Evolutionary conservation across 2,113 vertebrate species (phyloP).

Genomic region (Eidolon helvum): DNA sequence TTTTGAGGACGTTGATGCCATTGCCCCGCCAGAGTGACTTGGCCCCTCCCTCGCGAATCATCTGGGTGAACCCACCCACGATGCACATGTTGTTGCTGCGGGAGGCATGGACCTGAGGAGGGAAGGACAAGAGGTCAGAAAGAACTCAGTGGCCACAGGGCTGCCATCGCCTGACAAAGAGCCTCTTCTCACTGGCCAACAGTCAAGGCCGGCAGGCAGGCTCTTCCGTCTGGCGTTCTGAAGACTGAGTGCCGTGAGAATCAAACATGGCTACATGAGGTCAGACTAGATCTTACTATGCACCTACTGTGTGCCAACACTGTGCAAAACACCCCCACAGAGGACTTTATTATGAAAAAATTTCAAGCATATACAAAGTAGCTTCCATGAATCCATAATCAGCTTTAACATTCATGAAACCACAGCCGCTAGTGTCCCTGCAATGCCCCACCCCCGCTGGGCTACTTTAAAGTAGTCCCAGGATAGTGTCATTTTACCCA

Average conservation of each 20-base stretch:
- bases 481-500: neutral
- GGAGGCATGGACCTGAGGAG: constrained; percentile 91
- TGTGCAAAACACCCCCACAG: neutral
- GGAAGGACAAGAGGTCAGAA: neutral
- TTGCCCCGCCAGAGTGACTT: constrained; percentile 96
- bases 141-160: rapidly evolving
- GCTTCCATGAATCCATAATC: neutral
- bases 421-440: neutral
- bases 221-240: neutral
- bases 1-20: constrained; percentile 97
- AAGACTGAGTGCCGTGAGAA: neutral
- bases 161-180: rapidly evolving
- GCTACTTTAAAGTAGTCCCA: too few species aligned
- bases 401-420: neutral
- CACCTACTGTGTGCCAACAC: neutral
- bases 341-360: neutral
- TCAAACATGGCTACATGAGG: neutral
- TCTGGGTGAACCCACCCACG: constrained; percentile 91
- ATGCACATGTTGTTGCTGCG: constrained; percentile 95
- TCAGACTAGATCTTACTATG: neutral
- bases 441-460: neutral
- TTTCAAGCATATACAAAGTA: neutral
- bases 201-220: rapidly evolving
- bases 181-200: neutral
- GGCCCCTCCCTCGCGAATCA: constrained; percentile 94